Percentiles rank a stretch among this genome's conserved stretches.
These are phyloP conservation scores for Mungos mungo DNA, from an alignment of 2,113 vertebrate species.

Conservation along the genomic window DNA sequence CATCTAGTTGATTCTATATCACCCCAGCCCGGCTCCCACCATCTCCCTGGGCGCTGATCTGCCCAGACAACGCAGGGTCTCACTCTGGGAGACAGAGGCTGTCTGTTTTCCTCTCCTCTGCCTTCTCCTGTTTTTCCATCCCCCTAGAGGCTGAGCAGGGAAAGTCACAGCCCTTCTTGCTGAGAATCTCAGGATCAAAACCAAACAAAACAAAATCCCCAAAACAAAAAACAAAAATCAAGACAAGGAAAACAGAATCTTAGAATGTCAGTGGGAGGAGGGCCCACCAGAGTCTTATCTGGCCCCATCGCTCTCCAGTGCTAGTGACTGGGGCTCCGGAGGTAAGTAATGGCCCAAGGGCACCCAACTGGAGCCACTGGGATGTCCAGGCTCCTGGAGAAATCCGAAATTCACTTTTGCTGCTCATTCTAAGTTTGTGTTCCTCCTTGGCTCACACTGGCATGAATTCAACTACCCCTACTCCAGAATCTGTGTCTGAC, in stretches of 20 bases:
- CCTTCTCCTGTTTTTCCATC: not conserved
- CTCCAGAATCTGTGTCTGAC: not conserved
- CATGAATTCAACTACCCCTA: not conserved
- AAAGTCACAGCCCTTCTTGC: not conserved
- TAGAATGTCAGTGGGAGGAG: too few relatives aligned
- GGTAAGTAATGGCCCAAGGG: not conserved
- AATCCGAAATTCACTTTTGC: not conserved
- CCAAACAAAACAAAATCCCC: too few relatives aligned
- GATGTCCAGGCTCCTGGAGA: not conserved
- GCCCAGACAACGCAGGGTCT: not conserved
- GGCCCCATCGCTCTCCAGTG: not conserved
- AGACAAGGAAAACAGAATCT: not conserved
- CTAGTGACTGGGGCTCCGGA: not conserved
- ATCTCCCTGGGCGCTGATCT: not conserved
- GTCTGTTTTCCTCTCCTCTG: not conserved
- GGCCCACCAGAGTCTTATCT: not conserved
- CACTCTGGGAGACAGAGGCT: not conserved
- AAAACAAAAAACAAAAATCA: too few relatives aligned
- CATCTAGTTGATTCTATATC: slow-evolving; percentile 43
- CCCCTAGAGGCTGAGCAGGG: not conserved
- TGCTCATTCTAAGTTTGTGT: not conserved
- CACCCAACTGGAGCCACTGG: not conserved
- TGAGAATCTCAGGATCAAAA: not conserved
- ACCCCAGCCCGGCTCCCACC: not conserved
- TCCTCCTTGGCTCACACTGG: too few relatives aligned